These are phyloP conservation scores for Mactromeris polynyma DNA, from an alignment of 2,888 invertebrate species.

Conservation along the genomic window DNA sequence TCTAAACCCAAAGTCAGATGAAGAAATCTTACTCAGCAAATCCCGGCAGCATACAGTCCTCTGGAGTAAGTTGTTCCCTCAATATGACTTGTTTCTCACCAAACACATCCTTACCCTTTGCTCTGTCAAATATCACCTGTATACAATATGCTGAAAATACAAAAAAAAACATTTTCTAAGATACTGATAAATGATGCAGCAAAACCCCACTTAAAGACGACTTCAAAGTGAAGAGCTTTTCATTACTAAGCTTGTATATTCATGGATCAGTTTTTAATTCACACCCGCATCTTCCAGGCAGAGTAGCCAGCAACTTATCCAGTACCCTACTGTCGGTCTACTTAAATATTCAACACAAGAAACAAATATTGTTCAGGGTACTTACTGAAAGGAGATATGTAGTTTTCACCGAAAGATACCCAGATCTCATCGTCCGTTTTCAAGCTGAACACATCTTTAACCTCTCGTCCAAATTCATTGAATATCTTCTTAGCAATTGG, in stretches of 20 bases:
- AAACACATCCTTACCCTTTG: conserved; percentile 70
- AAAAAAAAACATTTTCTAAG: background rate
- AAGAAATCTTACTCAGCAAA: conserved; percentile 75
- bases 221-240: no score
- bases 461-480: conserved; percentile 82
- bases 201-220: no score
- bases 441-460: conserved; percentile 81
- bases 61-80: conserved; percentile 77
- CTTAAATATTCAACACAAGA: no score
- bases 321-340: no score
- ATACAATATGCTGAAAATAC: conserved; percentile 82
- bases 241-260: no score
- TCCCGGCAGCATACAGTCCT: conserved; percentile 67
- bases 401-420: conserved; percentile 86
- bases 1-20: no score
- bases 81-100: conserved; percentile 70
- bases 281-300: no score
- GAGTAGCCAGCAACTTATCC: no score
- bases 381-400: conserved; percentile 86
- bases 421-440: conserved; percentile 84
- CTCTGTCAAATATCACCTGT: conserved; percentile 82
- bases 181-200: no score
- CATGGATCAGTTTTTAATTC: no score
- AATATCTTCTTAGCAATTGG: conserved; percentile 84
- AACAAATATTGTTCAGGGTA: no score